These are phyloP conservation scores for Girardinus metallicus DNA, from an alignment of 2,797 vertebrate genomes.

Conservation along the genomic window DNA sequence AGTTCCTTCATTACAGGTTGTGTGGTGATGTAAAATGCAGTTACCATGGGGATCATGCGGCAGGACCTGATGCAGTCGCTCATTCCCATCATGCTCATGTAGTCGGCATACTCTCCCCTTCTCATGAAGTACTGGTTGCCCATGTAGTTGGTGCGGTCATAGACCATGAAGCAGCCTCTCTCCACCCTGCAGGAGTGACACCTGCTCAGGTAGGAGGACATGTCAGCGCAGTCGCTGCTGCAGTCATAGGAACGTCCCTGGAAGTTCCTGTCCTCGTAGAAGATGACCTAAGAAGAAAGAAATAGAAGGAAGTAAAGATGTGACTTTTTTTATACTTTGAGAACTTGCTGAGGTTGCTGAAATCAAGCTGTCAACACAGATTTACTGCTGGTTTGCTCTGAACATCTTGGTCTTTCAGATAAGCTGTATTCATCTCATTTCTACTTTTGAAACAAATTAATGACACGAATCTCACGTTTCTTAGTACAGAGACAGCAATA, in stretches of 20 bases:
- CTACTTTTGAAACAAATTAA: background rate
- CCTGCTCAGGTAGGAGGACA: slow-evolving; percentile 63
- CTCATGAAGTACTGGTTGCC: slow-evolving; percentile 65
- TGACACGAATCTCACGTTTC: background rate
- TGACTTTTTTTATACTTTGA: background rate
- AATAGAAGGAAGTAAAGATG: background rate
- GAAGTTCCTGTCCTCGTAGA: slow-evolving; percentile 30
- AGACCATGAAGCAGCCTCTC: slow-evolving; percentile 65
- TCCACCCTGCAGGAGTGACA: slow-evolving; percentile 68
- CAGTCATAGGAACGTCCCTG: slow-evolving; percentile 58
- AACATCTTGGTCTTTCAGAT: background rate
- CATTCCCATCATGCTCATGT: slow-evolving; percentile 46
- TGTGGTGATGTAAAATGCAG: background rate
- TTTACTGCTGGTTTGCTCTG: background rate
- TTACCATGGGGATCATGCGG: slow-evolving; percentile 64
- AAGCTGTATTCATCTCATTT: background rate
- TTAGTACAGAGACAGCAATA: background rate
- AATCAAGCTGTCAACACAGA: no score
- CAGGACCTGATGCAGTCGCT: slow-evolving; percentile 48
- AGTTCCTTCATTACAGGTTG: background rate
- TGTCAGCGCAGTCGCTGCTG: slow-evolving; percentile 54
- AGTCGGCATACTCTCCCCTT: slow-evolving; percentile 35
- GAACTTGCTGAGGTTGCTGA: background rate
- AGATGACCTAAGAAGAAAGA: background rate
- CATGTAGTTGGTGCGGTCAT: slow-evolving; percentile 62